Base-by-base conservation (phyloP, 1,140 invertebrate species). In the Meloidogyne exigua region DNA sequence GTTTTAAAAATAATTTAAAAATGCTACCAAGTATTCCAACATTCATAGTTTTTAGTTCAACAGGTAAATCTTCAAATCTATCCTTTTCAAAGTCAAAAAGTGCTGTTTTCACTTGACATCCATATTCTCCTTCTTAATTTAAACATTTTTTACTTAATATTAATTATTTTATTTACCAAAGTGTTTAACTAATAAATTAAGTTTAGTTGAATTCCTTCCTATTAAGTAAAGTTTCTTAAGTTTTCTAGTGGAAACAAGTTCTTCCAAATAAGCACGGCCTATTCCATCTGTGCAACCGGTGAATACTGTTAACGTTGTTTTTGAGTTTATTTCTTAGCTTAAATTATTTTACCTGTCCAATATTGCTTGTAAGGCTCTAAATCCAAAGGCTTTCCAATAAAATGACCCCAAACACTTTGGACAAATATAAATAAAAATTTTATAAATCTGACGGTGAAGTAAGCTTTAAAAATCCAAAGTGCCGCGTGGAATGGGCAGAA, bases 251-350 rank as follows among this genome's bases (percentile, higher is more conserved):
- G 74, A 66, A 39, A 81, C 88, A 88, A 92, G 91, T 82, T 92
- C 91, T 87, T 92, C 91, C 2, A 93, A 92, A 87, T 93, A 95
- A 2, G 93, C 93, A 88, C 93, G 93, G n/a, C 94, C 94, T 82
- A 96, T 92, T 11, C 94, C 94, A 90, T 95, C 94, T 7, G 94
- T 95, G 0, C 92, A 91, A 36, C 94, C 94, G 39, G 94, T 96
- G 0, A 95, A 89, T 75, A 96, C 93, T 91, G 18, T 0, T 57
- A 12, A 72, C 10, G 23, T 49, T 70, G 15, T 74, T 62, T 28
- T n/a, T 26, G n/a, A n/a, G n/a, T n/a, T n/a, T n/a, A n/a, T n/a
- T n/a, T n/a, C n/a, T 62, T 42, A 23, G 25, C 26, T 36, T n/a
- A 25, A 25, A n/a, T 23, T 18, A 62, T 13, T 18, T 42, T 73